These are phyloP conservation scores for Bedellia somnulentella DNA, from an alignment of 2,888 invertebrate species.

Conservation along the genomic window DNA sequence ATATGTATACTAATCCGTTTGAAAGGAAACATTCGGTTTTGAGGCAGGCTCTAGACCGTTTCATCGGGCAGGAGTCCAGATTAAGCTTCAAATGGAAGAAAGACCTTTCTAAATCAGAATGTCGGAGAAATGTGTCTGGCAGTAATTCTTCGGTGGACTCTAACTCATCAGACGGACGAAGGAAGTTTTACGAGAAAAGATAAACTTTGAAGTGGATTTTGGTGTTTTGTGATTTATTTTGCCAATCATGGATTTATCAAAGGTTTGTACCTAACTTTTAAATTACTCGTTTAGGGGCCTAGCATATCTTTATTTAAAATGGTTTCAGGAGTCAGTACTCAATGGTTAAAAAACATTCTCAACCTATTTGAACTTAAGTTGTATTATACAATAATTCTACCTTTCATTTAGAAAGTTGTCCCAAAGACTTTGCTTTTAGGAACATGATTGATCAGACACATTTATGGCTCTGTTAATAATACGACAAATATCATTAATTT, in stretches of 20 bases:
- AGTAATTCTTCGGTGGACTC: slow-evolving; percentile 34
- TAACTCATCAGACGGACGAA: slow-evolving; percentile 16
- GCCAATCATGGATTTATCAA: not conserved
- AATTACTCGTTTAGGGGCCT: slow-evolving; percentile 2
- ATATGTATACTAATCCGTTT: slow-evolving; percentile 71
- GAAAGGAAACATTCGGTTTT: slow-evolving; percentile 70
- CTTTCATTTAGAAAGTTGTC: too few relatives aligned
- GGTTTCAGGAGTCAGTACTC: slow-evolving; percentile 3
- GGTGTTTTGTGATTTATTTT: slow-evolving; percentile 28
- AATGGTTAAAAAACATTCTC: not conserved
- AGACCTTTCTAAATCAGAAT: slow-evolving; percentile 18
- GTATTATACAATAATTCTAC: too few relatives aligned
- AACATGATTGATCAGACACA: too few relatives aligned
- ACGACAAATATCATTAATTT: too few relatives aligned
- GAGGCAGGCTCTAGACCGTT: slow-evolving; percentile 65
- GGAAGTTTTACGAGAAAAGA: slow-evolving; percentile 29
- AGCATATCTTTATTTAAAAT: slow-evolving; percentile 3
- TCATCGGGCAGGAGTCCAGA: slow-evolving; percentile 54
- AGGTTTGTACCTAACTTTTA: slow-evolving; percentile 1
- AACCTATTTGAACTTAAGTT: not conserved
- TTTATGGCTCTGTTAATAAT: too few relatives aligned
- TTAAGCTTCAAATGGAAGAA: slow-evolving; percentile 38
- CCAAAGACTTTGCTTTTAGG: too few relatives aligned
- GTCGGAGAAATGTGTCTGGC: slow-evolving; percentile 19
- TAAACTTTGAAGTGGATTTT: slow-evolving; percentile 21